Evolutionary conservation across 2,888 invertebrate genomes (phyloP), one percentile per base, ranked within the genome.

Genomic region (Dimorphilus gyrociliatus): DNA sequence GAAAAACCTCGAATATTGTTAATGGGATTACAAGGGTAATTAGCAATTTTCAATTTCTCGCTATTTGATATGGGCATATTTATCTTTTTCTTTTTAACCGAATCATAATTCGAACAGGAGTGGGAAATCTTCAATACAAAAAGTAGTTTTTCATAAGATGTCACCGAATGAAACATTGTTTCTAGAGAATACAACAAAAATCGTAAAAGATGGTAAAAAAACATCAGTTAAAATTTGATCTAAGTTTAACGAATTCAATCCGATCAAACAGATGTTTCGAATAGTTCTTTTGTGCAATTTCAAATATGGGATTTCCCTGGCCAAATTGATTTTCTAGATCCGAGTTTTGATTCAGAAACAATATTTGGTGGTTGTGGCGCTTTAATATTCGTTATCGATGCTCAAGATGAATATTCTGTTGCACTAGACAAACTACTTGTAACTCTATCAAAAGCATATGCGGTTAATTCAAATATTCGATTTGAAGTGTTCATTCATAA

Each of bases 131-230:
- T 97, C 94, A 1, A 97, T 97, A 53, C 88, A 92, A 60, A 94
- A 97, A 70, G 97, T 99, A 3, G 97, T 99, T n/a, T 99, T 99
- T 61, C 94, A 97, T 63, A 99, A 99, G 69, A 97, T 99, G 86
- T 90, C 94, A 2, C 97, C 97, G 2, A 97, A 94, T 67, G 97
- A 99, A 67, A 99, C 97, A 1, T 68, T 97, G 32, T 97, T 97
- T 60, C 68, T 97, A 41, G 97, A 97, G 63, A 90, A 90, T 42
- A 99, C 94, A 29, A 90, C 86, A 61, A 88, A 94, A 71, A 86
- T 97, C 46, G 82, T 88, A 3, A 92, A 90, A 66, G 92, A 97
- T 67, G 65, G 69, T 69, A 40, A 46, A 55, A n/a, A n/a, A n/a
- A n/a, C n/a, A n/a, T n/a, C n/a, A n/a, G n/a, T n/a, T n/a, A n/a